Base-by-base conservation (phyloP, 1,140 invertebrate species). In the Elymnias hypermnestra region DNA sequence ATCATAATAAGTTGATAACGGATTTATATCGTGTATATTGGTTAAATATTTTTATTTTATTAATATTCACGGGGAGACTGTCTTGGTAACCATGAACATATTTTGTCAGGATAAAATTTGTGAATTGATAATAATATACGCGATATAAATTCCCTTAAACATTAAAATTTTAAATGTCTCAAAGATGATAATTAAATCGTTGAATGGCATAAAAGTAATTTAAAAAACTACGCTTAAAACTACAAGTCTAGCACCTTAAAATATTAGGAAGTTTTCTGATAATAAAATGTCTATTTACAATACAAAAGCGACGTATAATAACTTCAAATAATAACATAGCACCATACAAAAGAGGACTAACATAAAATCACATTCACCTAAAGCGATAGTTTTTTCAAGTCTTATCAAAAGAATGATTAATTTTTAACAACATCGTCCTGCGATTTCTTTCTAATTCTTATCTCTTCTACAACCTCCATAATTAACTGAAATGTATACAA, bases 381-480 rank as follows among this genome's bases (percentile, higher is more conserved):
- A 19, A 29, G 14, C 22, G 21, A 2, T 4, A 5, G 7, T n/a
- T n/a, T 36, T 25, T 12, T 26, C 3, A 26, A 26, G 25, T 26
- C 25, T 25, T 7, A 17, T 26, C 31, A 39, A 47, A 46, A 38
- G 43, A n/a, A n/a, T n/a, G 41, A 70, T 79, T 64, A 83, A 54
- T 63, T 75, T 69, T 66, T 69, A 8, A 56, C 53, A 54, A 72
- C 46, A 54, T 82, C 78, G 67, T 69, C 68, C 51, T 85, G 73
- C 59, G 82, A 73, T 68, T 81, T 85, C 57, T 85, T 83, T 64
- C 76, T 76, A 78, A 83, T 82, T 73, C 78, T 71, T 74, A 85
- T 85, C 57, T 85, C 82, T 78, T 85, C 82, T 53, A 85, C 78
- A 76, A 85, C 82, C 65, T 85, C 82, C 82, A 85, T 85, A 52